Evolutionary conservation across 2,888 invertebrate species (phyloP), one percentile per base, ranked within the genome.

Genomic region (Ophion obscuratus): DNA sequence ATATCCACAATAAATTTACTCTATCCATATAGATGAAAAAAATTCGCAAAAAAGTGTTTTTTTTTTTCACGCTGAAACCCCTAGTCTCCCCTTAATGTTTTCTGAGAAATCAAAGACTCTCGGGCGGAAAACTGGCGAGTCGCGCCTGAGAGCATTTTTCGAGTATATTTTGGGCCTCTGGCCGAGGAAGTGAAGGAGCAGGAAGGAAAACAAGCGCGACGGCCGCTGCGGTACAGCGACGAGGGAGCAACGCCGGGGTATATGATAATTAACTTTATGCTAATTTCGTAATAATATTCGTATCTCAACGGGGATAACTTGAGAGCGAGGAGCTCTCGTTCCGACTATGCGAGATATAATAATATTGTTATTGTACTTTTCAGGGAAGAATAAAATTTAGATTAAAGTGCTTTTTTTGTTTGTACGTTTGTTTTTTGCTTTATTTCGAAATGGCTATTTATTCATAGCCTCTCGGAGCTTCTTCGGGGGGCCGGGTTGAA

Each of bases 261-360:
- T 27, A 57, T 53, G 73, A 68, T 85, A 83, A 85, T 85, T 67
- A 80, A 85, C 76, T 85, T 83, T 70, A 85, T 85, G 83, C 77
- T 77, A 85, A 85, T 85, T 77, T 61, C 59, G 66, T 83, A 67
- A 80, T 76, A 85, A 85, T 70, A 79, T 76, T 85, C 66, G 53
- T 17, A 73, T 74, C 66, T 6, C 62, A 11, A 47, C 47, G n/a
- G 44, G 36, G 27, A 71, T 36, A 62, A 74, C 24, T 74, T 74
- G 40, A n/a, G 10, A n/a, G 11, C 2, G 31, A 71, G 57, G 53
- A 36, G n/a, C 71, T 36, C 71, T n/a, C 27, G 27, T n/a, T 11
- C 10, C 10, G 57, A 36, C n/a, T 24, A 11, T 24, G 57, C 53
- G 31, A 11, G 31, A 59, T 59, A 31, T 4, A 47, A 47, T 47